Conservation (phyloP, 1,140 invertebrate species). For the Pentalonia nigronervosa region DNA sequence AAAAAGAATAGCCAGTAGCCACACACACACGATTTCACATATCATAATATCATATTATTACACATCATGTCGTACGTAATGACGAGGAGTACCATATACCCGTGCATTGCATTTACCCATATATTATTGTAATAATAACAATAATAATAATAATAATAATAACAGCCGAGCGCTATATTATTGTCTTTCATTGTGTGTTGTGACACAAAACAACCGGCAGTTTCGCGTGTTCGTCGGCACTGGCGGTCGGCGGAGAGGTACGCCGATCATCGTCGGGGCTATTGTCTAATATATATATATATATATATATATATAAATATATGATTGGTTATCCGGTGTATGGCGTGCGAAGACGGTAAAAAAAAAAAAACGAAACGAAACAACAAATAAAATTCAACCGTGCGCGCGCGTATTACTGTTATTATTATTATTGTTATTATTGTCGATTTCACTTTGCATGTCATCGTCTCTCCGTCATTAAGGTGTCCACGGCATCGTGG, state of each 20-base stretch:
- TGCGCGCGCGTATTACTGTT: neutral
- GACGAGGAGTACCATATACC: neutral
- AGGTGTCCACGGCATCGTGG: conserved; percentile 42
- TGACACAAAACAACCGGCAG: conserved; percentile 50
- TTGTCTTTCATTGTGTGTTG: conserved; percentile 49
- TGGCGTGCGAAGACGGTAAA: conserved; percentile 41
- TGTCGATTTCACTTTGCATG: conserved; percentile 36
- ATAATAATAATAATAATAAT: conserved; percentile 36
- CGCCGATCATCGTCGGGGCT: conserved; percentile 19
- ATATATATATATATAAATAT: too few relatives aligned
- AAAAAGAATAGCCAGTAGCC: neutral
- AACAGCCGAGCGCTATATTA: conserved; percentile 20
- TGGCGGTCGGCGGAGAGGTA: neutral
- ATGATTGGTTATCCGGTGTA: conserved; percentile 46
- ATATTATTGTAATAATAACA: neutral
- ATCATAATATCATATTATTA: neutral
- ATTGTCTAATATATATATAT: conserved; percentile 36
- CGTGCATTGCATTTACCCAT: neutral
- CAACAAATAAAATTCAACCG: neutral
- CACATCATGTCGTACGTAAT: neutral
- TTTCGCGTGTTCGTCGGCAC: conserved; percentile 19
- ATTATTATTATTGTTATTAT: conserved; percentile 13
- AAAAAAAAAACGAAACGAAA: neutral
- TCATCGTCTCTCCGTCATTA: conserved; percentile 39
- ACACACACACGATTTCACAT: neutral